Percentiles rank a stretch among this genome's conserved stretches.
Evolutionary conservation across 1,140 invertebrate genomes (phyloP).

Genomic region (Achroia grisella): DNA sequence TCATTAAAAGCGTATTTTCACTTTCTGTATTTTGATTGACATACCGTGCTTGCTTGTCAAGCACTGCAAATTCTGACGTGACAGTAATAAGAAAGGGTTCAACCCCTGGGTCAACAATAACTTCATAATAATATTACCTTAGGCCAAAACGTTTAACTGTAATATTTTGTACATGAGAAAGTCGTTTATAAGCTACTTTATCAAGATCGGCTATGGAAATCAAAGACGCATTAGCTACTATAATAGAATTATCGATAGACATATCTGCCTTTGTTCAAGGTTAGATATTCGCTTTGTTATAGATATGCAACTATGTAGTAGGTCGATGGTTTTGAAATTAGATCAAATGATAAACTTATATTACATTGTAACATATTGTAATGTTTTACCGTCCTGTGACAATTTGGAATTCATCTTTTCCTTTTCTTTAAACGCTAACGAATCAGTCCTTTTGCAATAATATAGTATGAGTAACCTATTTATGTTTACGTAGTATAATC

Average conservation of each 20-base stretch:
- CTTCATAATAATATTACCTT: slow-evolving; percentile 27
- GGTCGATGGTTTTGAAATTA: no score
- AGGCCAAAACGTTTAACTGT: slow-evolving; percentile 24
- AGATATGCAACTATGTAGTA: no score
- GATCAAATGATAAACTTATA: no score
- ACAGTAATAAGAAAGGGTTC: slow-evolving; percentile 17
- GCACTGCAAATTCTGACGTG: slow-evolving; percentile 24
- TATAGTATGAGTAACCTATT: no score
- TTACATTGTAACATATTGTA: no score
- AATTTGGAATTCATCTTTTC: no score
- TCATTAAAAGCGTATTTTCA: slow-evolving; percentile 22
- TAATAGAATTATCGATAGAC: slow-evolving; percentile 25
- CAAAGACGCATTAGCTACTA: slow-evolving; percentile 16
- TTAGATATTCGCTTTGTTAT: neutral
- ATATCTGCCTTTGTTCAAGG: slow-evolving; percentile 2
- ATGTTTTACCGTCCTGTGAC: no score
- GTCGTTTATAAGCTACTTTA: slow-evolving; percentile 13
- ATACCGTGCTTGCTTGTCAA: slow-evolving; percentile 17
- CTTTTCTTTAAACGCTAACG: no score
- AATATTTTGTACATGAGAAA: slow-evolving; percentile 13
- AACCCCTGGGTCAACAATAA: slow-evolving; percentile 20
- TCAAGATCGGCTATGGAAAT: slow-evolving; percentile 8
- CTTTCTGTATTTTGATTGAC: slow-evolving; percentile 19
- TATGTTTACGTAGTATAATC: no score
- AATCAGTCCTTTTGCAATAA: no score